A percentile compares a stretch with the other conserved stretches of the same genome.
These are phyloP conservation scores for Oreotrochilus melanogaster DNA, from an alignment of 2,113 vertebrate species.

Conservation along the genomic window DNA sequence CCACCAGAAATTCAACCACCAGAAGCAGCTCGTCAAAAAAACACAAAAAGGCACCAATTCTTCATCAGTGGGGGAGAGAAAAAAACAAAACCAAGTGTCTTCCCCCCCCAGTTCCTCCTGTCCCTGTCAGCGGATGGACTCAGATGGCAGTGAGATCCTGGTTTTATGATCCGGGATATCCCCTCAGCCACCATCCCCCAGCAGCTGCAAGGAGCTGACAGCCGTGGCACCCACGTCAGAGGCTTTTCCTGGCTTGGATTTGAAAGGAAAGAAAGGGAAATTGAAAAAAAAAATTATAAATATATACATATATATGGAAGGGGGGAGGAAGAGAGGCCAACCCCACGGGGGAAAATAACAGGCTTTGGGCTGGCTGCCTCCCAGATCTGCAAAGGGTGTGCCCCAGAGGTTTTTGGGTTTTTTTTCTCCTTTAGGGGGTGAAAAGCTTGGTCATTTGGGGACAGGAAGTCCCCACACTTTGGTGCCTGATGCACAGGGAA, in stretches of 20 bases:
- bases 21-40: not conserved
- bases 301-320: no score
- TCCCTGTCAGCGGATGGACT: fast-evolving
- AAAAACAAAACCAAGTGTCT: not conserved
- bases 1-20: not conserved
- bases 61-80: not conserved
- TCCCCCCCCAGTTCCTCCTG: not conserved
- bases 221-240: not conserved
- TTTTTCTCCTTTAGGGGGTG: not conserved
- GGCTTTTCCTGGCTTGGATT: conserved; percentile 12
- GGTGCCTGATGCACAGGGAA: fast-evolving
- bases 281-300: no score
- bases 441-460: not conserved
- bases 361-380: conserved; percentile 49
- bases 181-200: not conserved
- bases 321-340: not conserved
- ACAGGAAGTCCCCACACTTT: fast-evolving
- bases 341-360: conserved; percentile 6
- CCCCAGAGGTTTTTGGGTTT: not conserved
- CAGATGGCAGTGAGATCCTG: fast-evolving
- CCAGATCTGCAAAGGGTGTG: not conserved
- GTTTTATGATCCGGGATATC: not conserved
- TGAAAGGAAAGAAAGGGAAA: not conserved
- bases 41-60: not conserved
- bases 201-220: not conserved